phyloP scores from a whole-genome alignment of 2,888 invertebrate genomes.

The Trissolcus japonicus region DNA sequence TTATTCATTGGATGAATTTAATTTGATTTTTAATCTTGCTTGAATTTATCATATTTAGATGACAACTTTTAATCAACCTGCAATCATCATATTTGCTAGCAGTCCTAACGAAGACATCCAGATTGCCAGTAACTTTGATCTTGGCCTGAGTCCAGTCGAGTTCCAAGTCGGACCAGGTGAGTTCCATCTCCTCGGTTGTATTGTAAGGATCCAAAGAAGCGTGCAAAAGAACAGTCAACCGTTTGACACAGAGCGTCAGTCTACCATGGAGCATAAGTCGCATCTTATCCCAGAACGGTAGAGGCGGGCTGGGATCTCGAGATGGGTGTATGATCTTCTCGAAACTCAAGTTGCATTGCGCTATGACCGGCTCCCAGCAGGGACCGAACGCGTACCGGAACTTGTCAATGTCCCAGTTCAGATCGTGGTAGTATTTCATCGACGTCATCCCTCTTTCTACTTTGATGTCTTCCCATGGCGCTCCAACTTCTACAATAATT shows the following conservation, averaged over 20 bases:
- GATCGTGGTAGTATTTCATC: slow-evolving; percentile 97
- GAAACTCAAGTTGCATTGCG: slow-evolving; percentile 91
- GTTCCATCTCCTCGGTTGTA: slow-evolving; percentile 98
- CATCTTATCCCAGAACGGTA: slow-evolving; percentile 99
- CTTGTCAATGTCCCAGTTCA: slow-evolving; percentile 93
- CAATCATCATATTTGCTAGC: slow-evolving; percentile 99
- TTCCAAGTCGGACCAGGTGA: slow-evolving; percentile 94
- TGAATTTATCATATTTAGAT: too few relatives aligned
- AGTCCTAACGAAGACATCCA: slow-evolving; percentile 96
- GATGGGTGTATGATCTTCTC: slow-evolving; percentile 92
- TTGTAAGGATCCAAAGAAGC: slow-evolving; percentile 99
- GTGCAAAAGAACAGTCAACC: slow-evolving; percentile 93
- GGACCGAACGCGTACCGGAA: slow-evolving; percentile 97
- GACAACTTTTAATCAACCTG: slow-evolving; percentile 32
- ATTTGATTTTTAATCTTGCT: too few relatives aligned
- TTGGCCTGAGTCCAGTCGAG: slow-evolving; percentile 98
- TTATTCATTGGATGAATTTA: too few relatives aligned
- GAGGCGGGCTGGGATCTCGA: slow-evolving; percentile 92
- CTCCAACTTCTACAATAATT: slow-evolving; percentile 79
- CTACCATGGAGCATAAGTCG: slow-evolving; percentile 94
- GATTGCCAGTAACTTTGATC: slow-evolving; percentile 92
- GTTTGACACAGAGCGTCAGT: slow-evolving; percentile 90
- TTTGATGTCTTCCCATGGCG: slow-evolving; percentile 88
- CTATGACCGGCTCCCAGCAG: slow-evolving; percentile 98
- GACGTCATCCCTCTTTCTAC: slow-evolving; percentile 95